These are phyloP conservation scores for Lycopodina hypogea DNA, from an alignment of 37 sponge, comb jelly and placozoan genomes.

Conservation along the genomic window DNA sequence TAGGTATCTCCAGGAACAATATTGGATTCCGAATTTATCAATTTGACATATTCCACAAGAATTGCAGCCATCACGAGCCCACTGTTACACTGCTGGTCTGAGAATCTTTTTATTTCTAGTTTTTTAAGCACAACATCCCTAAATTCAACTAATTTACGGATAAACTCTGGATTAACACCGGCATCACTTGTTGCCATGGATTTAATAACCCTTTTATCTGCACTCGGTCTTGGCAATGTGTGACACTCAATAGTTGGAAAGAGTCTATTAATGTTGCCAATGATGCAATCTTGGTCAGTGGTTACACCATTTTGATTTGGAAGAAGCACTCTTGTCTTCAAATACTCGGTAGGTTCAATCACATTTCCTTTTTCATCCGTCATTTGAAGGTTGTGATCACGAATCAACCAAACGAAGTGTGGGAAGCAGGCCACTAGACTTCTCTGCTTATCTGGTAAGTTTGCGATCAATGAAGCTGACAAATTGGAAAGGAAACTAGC, in stretches of 20 bases:
- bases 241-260: slow-evolving; percentile 10
- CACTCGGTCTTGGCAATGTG: not conserved
- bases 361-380: no score
- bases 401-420: slow-evolving; percentile 51
- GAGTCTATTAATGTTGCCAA: not conserved
- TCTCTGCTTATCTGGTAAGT: not conserved
- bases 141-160: not conserved
- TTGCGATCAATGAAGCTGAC: not conserved
- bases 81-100: not conserved
- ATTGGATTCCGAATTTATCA: not conserved
- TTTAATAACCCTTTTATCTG: not conserved
- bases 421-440: slow-evolving; percentile 19
- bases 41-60: not conserved
- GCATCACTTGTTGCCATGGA: not conserved
- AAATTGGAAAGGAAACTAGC: not conserved
- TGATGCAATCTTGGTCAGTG: not conserved
- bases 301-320: not conserved
- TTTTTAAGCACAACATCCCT: not conserved
- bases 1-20: not conserved
- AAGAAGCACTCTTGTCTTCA: not conserved
- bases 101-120: not conserved
- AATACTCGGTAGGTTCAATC: not conserved
- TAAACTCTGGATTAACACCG: not conserved
- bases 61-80: not conserved
- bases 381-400: slow-evolving; percentile 2